Evolutionary conservation across 2,113 vertebrate species (phyloP).

Genomic region (Kryptolebias marmoratus): DNA sequence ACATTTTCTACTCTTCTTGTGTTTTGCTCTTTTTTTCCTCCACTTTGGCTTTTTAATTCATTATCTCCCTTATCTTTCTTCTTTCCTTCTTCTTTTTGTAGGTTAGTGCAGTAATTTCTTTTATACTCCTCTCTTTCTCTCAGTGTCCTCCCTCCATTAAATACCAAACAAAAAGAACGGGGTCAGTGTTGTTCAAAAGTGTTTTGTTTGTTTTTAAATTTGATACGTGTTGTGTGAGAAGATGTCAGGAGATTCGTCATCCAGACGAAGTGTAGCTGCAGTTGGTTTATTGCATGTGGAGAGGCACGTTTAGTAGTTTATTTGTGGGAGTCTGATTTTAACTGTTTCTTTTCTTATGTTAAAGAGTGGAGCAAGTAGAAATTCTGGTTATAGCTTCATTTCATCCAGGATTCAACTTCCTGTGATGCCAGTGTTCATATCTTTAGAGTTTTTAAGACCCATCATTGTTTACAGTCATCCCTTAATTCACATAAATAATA

Average conservation of each 20-base stretch:
- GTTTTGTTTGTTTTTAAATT: background rate
- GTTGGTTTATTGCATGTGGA: too few relatives aligned
- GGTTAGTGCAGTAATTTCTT: background rate
- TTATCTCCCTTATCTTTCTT: background rate
- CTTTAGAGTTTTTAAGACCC: too few relatives aligned
- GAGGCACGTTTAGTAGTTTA: background rate
- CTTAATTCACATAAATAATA: too few relatives aligned
- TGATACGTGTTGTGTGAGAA: background rate
- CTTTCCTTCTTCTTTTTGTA: background rate
- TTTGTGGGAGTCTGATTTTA: background rate
- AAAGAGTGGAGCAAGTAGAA: background rate
- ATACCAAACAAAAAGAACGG: background rate
- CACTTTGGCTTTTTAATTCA: conserved; percentile 2
- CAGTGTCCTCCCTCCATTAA: background rate
- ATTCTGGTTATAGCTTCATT: background rate
- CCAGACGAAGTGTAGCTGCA: background rate
- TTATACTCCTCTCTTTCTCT: background rate
- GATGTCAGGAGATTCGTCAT: background rate
- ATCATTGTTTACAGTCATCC: too few relatives aligned
- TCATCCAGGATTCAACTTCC: background rate
- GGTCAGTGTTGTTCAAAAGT: background rate
- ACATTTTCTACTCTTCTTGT: background rate
- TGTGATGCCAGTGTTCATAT: too few relatives aligned
- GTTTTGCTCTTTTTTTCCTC: conserved; percentile 3
- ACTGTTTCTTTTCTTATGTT: background rate